Conservation (phyloP, 2,797 vertebrate species). For the Bufotes viridis region DNA sequence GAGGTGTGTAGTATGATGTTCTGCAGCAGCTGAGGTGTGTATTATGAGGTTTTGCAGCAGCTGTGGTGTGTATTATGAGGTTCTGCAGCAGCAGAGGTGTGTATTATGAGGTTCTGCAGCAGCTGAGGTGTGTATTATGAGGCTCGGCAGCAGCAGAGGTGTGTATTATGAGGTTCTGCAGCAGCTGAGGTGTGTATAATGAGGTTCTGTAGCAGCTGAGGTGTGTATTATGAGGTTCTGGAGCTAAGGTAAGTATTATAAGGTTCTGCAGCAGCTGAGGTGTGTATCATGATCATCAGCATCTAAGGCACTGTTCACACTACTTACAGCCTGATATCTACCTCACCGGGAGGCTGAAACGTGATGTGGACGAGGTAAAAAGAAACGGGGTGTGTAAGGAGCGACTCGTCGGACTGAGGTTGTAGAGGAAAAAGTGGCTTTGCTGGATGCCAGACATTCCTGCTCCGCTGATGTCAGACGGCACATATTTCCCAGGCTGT, state of each 20-base stretch:
- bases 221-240: not conserved
- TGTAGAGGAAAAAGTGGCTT: conserved; percentile 31
- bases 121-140: not conserved
- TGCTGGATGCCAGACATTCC: conserved; percentile 53
- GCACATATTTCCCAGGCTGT: conserved; percentile 29
- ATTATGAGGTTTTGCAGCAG: not conserved
- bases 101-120: not conserved
- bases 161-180: not conserved
- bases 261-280: not conserved
- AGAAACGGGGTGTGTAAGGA: conserved; percentile 13
- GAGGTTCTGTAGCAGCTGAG: not conserved
- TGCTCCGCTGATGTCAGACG: conserved; percentile 39
- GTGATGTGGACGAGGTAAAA: not conserved
- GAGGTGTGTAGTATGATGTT: not conserved
- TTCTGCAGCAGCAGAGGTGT: not conserved
- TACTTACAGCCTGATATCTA: too few species aligned
- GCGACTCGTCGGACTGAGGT: not conserved
- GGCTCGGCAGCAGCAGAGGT: not conserved
- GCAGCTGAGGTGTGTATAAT: not conserved
- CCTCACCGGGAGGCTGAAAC: too few species aligned
- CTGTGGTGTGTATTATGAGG: not conserved
- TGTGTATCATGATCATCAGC: not conserved
- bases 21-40: not conserved
- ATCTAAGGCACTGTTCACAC: too few species aligned
- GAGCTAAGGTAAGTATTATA: not conserved